Conservation (phyloP, 2,888 invertebrate species). For the Hemaris fuciformis region DNA sequence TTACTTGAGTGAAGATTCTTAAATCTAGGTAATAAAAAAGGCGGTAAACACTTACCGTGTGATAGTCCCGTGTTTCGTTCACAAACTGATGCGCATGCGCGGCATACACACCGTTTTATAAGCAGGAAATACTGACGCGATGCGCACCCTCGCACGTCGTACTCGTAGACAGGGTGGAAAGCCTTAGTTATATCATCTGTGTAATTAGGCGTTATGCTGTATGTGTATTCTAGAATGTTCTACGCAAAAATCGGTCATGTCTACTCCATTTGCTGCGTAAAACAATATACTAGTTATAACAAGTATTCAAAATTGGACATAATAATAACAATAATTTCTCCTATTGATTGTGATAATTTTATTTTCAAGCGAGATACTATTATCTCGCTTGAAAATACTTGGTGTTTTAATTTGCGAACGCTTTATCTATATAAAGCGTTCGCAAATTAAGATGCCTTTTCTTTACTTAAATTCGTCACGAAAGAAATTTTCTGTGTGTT, state of each 20-base stretch:
- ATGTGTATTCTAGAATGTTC: background rate
- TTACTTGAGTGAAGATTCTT: background rate
- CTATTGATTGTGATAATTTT: too few relatives aligned
- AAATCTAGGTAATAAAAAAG: conserved; percentile 16
- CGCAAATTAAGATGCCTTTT: too few relatives aligned
- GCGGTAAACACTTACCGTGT: conserved; percentile 55
- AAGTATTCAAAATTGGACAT: too few relatives aligned
- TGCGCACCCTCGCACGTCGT: conserved; percentile 41
- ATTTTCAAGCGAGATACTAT: too few relatives aligned
- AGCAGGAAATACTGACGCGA: conserved; percentile 54
- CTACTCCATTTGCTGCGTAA: too few relatives aligned
- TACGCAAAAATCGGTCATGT: background rate
- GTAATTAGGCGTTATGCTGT: background rate
- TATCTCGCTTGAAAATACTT: too few relatives aligned
- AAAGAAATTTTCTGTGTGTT: too few relatives aligned
- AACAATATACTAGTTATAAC: too few relatives aligned
- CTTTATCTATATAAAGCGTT: too few relatives aligned
- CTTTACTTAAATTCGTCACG: too few relatives aligned
- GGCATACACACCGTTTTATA: conserved; percentile 61
- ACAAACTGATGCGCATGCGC: conserved; percentile 71
- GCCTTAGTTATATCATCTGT: conserved; percentile 4
- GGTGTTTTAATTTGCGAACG: too few relatives aligned
- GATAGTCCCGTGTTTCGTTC: conserved; percentile 54
- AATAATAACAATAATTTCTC: too few relatives aligned
- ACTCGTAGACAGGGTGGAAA: conserved; percentile 3